phyloP scores from a whole-genome alignment of 2,888 invertebrate species.

The Idaea biselata region DNA sequence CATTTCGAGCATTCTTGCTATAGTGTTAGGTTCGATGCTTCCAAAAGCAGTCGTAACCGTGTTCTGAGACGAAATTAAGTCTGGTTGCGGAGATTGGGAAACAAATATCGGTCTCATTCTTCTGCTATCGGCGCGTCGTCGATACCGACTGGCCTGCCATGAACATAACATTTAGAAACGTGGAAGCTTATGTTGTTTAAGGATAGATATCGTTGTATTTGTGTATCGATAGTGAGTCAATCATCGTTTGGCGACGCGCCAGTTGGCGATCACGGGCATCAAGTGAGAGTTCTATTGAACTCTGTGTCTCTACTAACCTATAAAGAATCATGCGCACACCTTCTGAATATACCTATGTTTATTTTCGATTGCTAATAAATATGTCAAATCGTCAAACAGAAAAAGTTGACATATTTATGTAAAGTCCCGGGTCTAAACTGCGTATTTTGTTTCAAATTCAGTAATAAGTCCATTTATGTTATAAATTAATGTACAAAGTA shows the following conservation, averaged over 20 bases:
- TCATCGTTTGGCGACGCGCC: conserved; percentile 53
- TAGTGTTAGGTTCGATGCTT: conserved; percentile 52
- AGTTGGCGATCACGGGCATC: conserved; percentile 46
- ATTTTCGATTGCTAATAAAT: neutral
- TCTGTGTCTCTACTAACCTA: conserved; percentile 52
- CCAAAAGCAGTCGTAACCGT: conserved; percentile 36
- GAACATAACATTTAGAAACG: conserved; percentile 53
- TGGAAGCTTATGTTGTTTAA: conserved; percentile 28
- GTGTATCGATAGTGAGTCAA: conserved; percentile 55
- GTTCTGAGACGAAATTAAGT: conserved; percentile 47
- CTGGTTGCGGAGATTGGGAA: conserved; percentile 53
- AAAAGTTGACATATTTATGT: too few species aligned
- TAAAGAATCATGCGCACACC: conserved; percentile 19
- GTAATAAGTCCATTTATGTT: too few species aligned
- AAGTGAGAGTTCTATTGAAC: conserved; percentile 55
- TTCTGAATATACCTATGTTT: neutral
- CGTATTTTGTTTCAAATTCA: too few species aligned
- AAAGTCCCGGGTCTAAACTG: too few species aligned
- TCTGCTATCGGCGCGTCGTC: conserved; percentile 66
- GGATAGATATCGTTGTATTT: conserved; percentile 34
- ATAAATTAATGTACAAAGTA: too few species aligned
- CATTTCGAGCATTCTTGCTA: conserved; percentile 67
- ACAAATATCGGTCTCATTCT: conserved; percentile 56
- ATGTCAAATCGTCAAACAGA: neutral
- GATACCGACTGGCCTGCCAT: conserved; percentile 75